Conservation (phyloP, 64 coral and sea anemone genomes). For the Pachyseris speciosa region DNA sequence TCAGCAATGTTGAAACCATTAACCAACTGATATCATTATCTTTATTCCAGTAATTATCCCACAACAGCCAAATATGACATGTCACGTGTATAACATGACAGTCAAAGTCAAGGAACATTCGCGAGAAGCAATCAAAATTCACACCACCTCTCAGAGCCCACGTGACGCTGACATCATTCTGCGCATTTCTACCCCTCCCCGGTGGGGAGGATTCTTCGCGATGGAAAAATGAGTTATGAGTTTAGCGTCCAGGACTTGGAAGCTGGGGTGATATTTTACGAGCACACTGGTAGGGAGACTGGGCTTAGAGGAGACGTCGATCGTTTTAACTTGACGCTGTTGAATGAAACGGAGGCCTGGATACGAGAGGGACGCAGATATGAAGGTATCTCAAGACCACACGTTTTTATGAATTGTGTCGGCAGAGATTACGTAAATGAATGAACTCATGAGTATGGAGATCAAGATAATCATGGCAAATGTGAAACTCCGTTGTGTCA, state of each 20-base stretch:
- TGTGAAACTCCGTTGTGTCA: no score
- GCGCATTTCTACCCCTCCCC: constrained; percentile 72
- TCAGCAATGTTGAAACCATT: no score
- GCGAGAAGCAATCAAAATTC: constrained; percentile 65
- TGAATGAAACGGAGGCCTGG: constrained; percentile 73
- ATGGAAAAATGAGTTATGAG: constrained; percentile 48
- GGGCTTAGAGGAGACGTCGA: constrained; percentile 82
- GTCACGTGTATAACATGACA: constrained; percentile 71
- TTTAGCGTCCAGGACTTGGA: constrained; percentile 85
- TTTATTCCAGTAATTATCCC: constrained; percentile 56
- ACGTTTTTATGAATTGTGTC: no score
- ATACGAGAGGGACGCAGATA: constrained; percentile 77
- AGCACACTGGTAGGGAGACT: constrained; percentile 90
- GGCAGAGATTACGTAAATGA: no score
- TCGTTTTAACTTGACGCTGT: constrained; percentile 83
- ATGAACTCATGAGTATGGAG: no score
- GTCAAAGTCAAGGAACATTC: constrained; percentile 84
- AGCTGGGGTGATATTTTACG: constrained; percentile 78
- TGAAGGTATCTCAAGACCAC: constrained; percentile 51
- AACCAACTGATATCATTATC: background rate
- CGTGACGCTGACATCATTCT: constrained; percentile 40
- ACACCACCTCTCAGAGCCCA: background rate
- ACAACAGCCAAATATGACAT: background rate
- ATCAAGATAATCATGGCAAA: no score
- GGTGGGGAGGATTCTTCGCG: constrained; percentile 84